These are phyloP conservation scores for Drosophila tropicalis DNA, from an alignment of 1,140 invertebrate species.

Conservation along the genomic window DNA sequence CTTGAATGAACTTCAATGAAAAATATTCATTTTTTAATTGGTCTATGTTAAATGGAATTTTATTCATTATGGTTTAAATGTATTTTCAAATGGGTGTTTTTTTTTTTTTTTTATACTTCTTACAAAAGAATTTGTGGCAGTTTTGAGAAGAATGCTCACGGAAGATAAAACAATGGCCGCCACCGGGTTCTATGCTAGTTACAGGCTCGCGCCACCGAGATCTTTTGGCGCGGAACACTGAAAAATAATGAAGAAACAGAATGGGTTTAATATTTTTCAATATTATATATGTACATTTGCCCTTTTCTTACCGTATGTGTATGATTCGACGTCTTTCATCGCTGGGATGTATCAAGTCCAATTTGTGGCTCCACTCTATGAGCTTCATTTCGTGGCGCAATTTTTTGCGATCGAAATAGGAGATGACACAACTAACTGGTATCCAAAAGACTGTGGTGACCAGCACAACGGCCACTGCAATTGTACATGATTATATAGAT, in stretches of 20 bases:
- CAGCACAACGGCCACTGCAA: conserved; percentile 89
- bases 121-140: conserved; percentile 67
- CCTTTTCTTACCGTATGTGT: conserved; percentile 84
- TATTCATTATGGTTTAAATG: conserved; percentile 58
- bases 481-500: background rate
- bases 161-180: conserved; percentile 59
- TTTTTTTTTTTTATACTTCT: conserved; percentile 46
- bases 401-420: conserved; percentile 90
- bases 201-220: conserved; percentile 76
- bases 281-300: background rate
- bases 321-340: conserved; percentile 86
- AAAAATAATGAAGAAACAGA: conserved; percentile 26
- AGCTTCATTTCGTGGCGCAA: conserved; percentile 85
- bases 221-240: conserved; percentile 83
- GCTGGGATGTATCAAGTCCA: conserved; percentile 86
- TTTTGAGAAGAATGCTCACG: conserved; percentile 72
- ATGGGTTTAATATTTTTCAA: background rate
- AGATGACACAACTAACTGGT: conserved; percentile 92
- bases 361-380: conserved; percentile 85
- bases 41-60: conserved; percentile 71
- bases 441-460: conserved; percentile 96
- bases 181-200: conserved; percentile 57
- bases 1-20: too few species aligned
- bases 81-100: conserved; percentile 48
- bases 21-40: too few species aligned